Evolutionary conservation across 1,140 invertebrate genomes (phyloP), one percentile per base, ranked within the genome.

Genomic region (Nixonia krombeini): DNA sequence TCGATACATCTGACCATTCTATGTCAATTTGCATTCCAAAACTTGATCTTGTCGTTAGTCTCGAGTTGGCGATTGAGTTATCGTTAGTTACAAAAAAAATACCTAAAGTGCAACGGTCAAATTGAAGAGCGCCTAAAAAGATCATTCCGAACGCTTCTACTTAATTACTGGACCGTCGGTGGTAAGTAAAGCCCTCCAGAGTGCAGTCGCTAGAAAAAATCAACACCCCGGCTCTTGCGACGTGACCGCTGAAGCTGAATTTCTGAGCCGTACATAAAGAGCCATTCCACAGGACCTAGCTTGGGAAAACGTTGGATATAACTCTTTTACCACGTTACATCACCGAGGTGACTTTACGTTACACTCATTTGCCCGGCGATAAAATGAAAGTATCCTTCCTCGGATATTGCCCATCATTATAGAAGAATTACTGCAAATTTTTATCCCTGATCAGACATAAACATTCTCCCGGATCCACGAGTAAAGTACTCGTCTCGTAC

Each of bases 351-450:
- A 58, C 55, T 65, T 45, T 57, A 53, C 41, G 47, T 65, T 65
- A 65, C 49, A 42, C 42, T 58, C 42, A 65, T 58, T 65, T 58
- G 26, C 44, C 53, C 47, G 23, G 10, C 41, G 33, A 53, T 65
- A 65, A 65, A 65, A 57, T 38, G 33, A 28, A 65, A 65, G 53
- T 65, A 58, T 49, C 29, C 44, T 7, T 42, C 37, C 37, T 3
- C 7, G 28, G 42, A 46, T 42, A 50, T 55, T 26, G 46, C 26
- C 15, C n/a, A 28, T 29, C n/a, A 53, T 65, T 65, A 53, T 47
- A 21, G 21, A 0, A 53, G 35, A 52, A 52, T 52, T 46, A 52
- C 53, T 28, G 7, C 23, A 23, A 49, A 65, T 45, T 52, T 46
- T 57, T 42, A 38, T 47, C 18, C 47, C 40, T 25, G 46, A 56